Conservation (phyloP, 2,888 invertebrate genomes). For the Venusia cambrica region DNA sequence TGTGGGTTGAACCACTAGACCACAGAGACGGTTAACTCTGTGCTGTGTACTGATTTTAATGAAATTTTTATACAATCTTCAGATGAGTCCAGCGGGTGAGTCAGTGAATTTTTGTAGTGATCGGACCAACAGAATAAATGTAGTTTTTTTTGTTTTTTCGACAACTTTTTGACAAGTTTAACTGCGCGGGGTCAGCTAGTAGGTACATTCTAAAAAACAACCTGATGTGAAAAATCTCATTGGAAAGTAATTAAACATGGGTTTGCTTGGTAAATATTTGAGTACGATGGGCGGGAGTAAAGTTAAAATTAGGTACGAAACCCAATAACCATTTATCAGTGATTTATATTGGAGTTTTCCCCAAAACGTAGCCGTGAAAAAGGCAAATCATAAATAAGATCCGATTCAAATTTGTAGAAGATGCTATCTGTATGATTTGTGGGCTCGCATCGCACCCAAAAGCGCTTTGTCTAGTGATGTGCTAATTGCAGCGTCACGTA, state of each 20-base stretch:
- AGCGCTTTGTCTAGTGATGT: constrained; percentile 75
- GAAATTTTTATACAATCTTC: too few relatives aligned
- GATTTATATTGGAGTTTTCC: constrained; percentile 77
- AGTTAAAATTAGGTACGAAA: constrained; percentile 62
- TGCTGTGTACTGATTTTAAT: too few relatives aligned
- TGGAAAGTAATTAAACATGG: constrained; percentile 23
- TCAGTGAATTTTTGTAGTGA: too few relatives aligned
- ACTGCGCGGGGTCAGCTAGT: too few relatives aligned
- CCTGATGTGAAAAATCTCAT: constrained; percentile 29
- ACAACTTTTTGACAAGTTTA: too few relatives aligned
- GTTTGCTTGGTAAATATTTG: constrained; percentile 35
- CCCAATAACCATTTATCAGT: constrained; percentile 73
- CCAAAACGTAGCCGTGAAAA: constrained; percentile 79
- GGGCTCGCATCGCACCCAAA: constrained; percentile 78
- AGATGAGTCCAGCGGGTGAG: too few relatives aligned
- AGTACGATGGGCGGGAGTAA: constrained; percentile 46
- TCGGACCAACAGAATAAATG: too few relatives aligned
- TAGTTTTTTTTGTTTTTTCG: too few relatives aligned
- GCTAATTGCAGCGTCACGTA: constrained; percentile 67
- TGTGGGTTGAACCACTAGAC: too few relatives aligned
- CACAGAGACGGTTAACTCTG: too few relatives aligned
- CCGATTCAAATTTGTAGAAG: constrained; percentile 82
- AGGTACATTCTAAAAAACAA: too few relatives aligned
- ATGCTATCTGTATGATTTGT: constrained; percentile 80
- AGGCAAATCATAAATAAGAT: constrained; percentile 82